phyloP scores from a whole-genome alignment of 2,888 invertebrate genomes.

The Aphodius sticticus region DNA sequence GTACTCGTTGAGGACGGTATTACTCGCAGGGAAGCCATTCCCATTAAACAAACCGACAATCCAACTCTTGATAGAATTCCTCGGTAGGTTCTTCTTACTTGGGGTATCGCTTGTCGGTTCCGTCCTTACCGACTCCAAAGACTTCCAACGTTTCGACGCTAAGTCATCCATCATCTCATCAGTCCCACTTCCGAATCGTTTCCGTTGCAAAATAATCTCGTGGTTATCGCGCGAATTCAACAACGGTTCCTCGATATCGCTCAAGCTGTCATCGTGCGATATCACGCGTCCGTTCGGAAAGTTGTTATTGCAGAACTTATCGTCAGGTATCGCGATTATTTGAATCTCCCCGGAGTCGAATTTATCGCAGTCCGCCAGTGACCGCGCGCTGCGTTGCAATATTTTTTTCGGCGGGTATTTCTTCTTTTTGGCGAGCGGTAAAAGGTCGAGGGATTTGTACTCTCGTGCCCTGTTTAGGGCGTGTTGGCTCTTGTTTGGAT shows the following conservation, averaged over 20 bases:
- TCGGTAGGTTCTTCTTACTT: constrained; percentile 67
- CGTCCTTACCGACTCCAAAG: constrained; percentile 73
- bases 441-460: constrained; percentile 71
- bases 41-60: constrained; percentile 78
- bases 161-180: constrained; percentile 56
- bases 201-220: constrained; percentile 50
- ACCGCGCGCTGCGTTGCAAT: constrained; percentile 50
- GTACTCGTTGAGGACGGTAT: constrained; percentile 61
- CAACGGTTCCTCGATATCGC: constrained; percentile 59
- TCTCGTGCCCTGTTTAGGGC: constrained; percentile 63
- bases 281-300: constrained; percentile 65
- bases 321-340: constrained; percentile 60
- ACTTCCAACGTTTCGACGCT: constrained; percentile 77
- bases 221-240: constrained; percentile 50
- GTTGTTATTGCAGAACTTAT: constrained; percentile 63
- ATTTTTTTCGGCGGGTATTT: constrained; percentile 41
- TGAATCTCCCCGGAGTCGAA: constrained; percentile 52
- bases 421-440: constrained; percentile 58
- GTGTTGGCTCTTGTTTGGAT: constrained; percentile 57
- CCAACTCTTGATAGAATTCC: constrained; percentile 76
- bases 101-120: constrained; percentile 56
- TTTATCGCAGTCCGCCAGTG: constrained; percentile 62
- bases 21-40: constrained; percentile 73
- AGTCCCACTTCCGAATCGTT: constrained; percentile 53
- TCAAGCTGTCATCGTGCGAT: constrained; percentile 51